phyloP scores from a whole-genome alignment of 2,113 vertebrate genomes.

The western clawed frog (Xenopus tropicalis) region UCB_Xtro_10.0 CM004447.2:133526001-133526500 shows the following conservation, averaged over 20 bases:
- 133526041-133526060: no score
- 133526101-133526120: no score
- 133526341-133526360: slow-evolving; percentile 27
- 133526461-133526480: no score
- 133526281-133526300: slow-evolving; percentile 14
- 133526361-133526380: not conserved
- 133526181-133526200: no score
- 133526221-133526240: not conserved
- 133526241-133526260: not conserved
- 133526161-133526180: no score
- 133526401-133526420: not conserved
- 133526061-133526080: no score
- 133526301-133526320: slow-evolving; percentile 1
- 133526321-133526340: slow-evolving; percentile 11
- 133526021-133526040: no score
- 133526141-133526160: no score
- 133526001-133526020: no score
- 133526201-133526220: not conserved
- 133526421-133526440: slow-evolving; percentile 32
- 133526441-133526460: not conserved
- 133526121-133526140: no score
- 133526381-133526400: not conserved
- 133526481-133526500: not conserved
- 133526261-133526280: slow-evolving; percentile 16
- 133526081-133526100: no score